Conservation (phyloP, 2,888 invertebrate genomes). For the Alcis repandata region DNA sequence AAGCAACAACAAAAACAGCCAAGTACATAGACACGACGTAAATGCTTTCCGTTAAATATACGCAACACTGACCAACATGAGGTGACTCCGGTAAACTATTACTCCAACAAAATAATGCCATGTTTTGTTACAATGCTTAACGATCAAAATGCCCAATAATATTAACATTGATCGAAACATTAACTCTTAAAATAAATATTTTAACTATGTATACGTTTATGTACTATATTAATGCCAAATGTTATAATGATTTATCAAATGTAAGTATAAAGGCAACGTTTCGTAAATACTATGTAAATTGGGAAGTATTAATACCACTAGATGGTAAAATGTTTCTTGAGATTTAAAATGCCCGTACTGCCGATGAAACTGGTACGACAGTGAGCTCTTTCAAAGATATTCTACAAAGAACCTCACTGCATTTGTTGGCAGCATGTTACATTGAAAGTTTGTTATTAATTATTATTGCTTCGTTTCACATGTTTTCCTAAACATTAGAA, state of each 20-base stretch:
- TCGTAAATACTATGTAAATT: conserved; percentile 49
- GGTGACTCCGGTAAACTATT: conserved; percentile 68
- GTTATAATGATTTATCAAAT: conserved; percentile 48
- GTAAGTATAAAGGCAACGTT: conserved; percentile 57
- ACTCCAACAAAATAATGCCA: conserved; percentile 71
- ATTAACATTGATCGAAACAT: conserved; percentile 60
- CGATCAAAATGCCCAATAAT: conserved; percentile 67
- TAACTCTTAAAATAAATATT: conserved; percentile 63
- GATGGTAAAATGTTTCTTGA: conserved; percentile 28
- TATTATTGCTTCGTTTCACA: conserved; percentile 68
- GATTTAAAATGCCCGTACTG: conserved; percentile 41
- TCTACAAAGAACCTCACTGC: conserved; percentile 11
- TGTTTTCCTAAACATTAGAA: conserved; percentile 68
- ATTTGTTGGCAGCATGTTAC: conserved; percentile 6
- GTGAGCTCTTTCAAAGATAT: conserved; percentile 5
- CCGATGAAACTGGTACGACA: conserved; percentile 34
- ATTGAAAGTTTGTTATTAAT: conserved; percentile 27
- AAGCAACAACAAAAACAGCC: conserved; percentile 70
- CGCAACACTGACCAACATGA: conserved; percentile 79
- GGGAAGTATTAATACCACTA: conserved; percentile 43
- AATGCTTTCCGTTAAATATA: conserved; percentile 74
- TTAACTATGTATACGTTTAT: conserved; percentile 53
- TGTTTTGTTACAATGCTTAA: conserved; percentile 58
- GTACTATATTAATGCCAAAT: conserved; percentile 70
- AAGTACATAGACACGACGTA: conserved; percentile 66